phyloP scores from a whole-genome alignment of 2,797 vertebrate genomes.

The Falco biarmicus region DNA sequence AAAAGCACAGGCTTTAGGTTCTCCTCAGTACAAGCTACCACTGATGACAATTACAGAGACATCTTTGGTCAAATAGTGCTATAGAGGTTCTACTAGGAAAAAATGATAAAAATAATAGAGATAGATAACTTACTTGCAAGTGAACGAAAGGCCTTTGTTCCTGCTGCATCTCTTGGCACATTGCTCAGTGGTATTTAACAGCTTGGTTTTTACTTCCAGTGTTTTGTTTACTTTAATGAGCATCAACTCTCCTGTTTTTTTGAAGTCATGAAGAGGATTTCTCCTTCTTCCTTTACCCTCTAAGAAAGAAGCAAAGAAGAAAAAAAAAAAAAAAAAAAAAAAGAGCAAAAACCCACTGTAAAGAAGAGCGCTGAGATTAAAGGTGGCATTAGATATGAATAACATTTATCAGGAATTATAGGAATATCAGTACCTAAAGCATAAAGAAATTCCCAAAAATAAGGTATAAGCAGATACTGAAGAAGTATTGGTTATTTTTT shows the following conservation, averaged over 20 bases:
- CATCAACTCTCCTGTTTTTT: slow-evolving; percentile 86
- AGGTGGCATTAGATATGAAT: not conserved
- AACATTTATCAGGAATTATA: not conserved
- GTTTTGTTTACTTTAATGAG: slow-evolving; percentile 82
- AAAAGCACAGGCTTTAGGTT: not conserved
- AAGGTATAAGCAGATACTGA: not conserved
- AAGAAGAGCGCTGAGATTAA: not conserved
- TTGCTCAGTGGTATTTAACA: slow-evolving; percentile 83
- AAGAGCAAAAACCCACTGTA: not conserved
- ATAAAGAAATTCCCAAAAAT: not conserved
- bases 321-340: not conserved
- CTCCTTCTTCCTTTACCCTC: slow-evolving; percentile 85
- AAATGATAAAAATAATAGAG: not conserved
- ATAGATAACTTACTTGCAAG: slow-evolving; percentile 88
- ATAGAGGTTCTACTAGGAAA: not conserved
- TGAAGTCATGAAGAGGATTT: slow-evolving; percentile 93
- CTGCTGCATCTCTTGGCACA: slow-evolving; percentile 92
- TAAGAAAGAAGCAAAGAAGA: slow-evolving; percentile 62
- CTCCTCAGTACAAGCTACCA: not conserved
- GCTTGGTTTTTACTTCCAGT: slow-evolving; percentile 85
- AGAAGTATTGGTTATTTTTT: not conserved
- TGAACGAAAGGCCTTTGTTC: slow-evolving; percentile 88
- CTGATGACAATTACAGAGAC: not conserved
- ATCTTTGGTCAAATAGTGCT: not conserved
- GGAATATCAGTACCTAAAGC: not conserved